phyloP scores from a whole-genome alignment of 2,797 vertebrate species.

The Chiroxiphia lanceolata region DNA sequence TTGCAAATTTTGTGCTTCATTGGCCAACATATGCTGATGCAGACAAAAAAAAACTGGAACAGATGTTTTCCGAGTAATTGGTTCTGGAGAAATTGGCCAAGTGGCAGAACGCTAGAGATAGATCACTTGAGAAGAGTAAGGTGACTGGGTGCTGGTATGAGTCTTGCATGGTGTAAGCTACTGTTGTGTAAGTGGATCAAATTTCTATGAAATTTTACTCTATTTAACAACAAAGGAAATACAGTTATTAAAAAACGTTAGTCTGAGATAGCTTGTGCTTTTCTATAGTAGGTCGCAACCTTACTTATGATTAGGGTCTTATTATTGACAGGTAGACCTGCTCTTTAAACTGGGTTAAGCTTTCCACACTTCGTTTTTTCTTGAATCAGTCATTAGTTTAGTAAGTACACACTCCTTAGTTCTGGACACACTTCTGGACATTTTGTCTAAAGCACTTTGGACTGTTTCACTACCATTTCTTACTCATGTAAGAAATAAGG shows the following conservation, averaged over 20 bases:
- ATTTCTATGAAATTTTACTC: not conserved
- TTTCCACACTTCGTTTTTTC: not conserved
- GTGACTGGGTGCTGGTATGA: not conserved
- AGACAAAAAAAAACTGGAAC: conserved; percentile 10
- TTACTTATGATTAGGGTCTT: not conserved
- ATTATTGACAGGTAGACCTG: not conserved
- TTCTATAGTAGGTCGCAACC: not conserved
- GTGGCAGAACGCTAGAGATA: not conserved
- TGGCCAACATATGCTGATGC: conserved; percentile 24
- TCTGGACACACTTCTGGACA: not conserved
- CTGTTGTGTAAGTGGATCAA: not conserved
- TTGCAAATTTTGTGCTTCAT: conserved; percentile 55
- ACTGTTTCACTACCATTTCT: not conserved
- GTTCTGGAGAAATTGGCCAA: not conserved
- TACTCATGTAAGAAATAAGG: not conserved
- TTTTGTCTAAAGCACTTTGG: not conserved
- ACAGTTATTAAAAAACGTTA: not conserved
- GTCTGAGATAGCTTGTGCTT: not conserved
- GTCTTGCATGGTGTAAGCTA: not conserved
- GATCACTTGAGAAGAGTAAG: not conserved
- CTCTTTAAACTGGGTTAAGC: not conserved
- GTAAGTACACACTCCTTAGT: not conserved
- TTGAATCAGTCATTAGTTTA: not conserved
- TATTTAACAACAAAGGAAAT: not conserved
- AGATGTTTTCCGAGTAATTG: not conserved